Evolutionary conservation across 1,140 invertebrate genomes (phyloP).

Genomic region (Zaprionus vittiger): DNA sequence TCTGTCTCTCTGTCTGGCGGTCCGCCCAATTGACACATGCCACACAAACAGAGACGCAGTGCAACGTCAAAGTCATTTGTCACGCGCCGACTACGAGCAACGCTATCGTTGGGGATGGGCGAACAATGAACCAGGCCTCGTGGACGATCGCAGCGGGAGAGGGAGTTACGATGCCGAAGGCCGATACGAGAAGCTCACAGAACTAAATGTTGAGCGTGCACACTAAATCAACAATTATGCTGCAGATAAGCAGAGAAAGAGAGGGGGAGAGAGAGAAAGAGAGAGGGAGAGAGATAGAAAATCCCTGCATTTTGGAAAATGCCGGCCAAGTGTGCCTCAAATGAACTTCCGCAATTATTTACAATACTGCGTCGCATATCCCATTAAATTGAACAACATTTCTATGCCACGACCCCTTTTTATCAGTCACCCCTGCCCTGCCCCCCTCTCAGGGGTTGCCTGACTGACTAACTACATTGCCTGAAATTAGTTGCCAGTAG

Average conservation of each 20-base stretch:
- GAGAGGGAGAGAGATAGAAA: background rate
- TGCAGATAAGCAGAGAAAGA: slow-evolving; percentile 57
- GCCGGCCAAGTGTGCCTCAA: slow-evolving; percentile 42
- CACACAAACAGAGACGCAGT: slow-evolving; percentile 56
- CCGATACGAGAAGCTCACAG: slow-evolving; percentile 47
- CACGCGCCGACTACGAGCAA: slow-evolving; percentile 66
- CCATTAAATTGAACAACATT: slow-evolving; percentile 61
- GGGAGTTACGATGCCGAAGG: background rate
- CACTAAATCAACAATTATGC: slow-evolving; percentile 81
- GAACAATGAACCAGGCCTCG: slow-evolving; percentile 75
- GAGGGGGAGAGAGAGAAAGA: slow-evolving; percentile 13
- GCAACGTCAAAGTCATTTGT: slow-evolving; percentile 82
- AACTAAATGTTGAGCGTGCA: slow-evolving; percentile 78
- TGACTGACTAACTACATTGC: slow-evolving; percentile 20
- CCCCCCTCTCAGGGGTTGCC: background rate
- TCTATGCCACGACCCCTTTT: slow-evolving; percentile 54
- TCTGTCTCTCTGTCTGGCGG: background rate
- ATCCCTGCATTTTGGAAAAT: slow-evolving; percentile 50
- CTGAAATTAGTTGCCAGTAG: slow-evolving; percentile 58
- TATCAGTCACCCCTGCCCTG: slow-evolving; percentile 26
- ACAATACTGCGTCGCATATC: slow-evolving; percentile 60
- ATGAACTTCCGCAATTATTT: slow-evolving; percentile 80
- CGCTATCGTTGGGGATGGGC: slow-evolving; percentile 62
- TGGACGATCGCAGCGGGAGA: background rate
- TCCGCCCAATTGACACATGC: slow-evolving; percentile 52